Evolutionary conservation across 2,888 invertebrate species (phyloP).

Genomic region (Diarsia brunnea): DNA sequence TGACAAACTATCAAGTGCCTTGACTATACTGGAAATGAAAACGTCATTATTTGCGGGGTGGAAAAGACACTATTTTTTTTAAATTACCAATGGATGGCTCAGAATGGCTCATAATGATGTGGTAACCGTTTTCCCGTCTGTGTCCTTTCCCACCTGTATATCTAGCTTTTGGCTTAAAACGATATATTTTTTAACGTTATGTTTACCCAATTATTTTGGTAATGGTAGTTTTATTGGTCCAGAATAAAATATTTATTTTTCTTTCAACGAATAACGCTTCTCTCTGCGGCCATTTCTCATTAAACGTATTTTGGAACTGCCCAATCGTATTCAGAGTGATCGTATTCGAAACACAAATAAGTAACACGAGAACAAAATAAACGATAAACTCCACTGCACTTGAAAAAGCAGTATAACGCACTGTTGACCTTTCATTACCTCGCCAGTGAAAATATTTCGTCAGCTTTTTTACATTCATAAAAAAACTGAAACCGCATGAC

Average conservation of each 20-base stretch:
- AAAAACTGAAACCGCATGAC: conserved; percentile 18
- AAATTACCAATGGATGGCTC: too few relatives aligned
- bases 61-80: too few relatives aligned
- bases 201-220: too few relatives aligned
- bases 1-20: background rate
- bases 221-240: background rate
- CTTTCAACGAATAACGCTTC: background rate
- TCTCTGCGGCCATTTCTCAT: background rate
- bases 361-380: conserved; percentile 3
- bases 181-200: too few relatives aligned
- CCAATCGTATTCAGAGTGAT: background rate
- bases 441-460: conserved; percentile 34
- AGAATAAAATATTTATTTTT: background rate
- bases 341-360: conserved; percentile 5
- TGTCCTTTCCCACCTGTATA: too few relatives aligned
- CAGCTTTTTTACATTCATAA: conserved; percentile 19
- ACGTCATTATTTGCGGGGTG: background rate
- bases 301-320: background rate
- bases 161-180: background rate
- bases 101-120: too few relatives aligned
- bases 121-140: too few relatives aligned
- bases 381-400: conserved; percentile 6
- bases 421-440: conserved; percentile 42
- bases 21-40: background rate
- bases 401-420: conserved; percentile 8